Conservation (phyloP, 2,888 invertebrate species). For the Thera obeliscata region DNA sequence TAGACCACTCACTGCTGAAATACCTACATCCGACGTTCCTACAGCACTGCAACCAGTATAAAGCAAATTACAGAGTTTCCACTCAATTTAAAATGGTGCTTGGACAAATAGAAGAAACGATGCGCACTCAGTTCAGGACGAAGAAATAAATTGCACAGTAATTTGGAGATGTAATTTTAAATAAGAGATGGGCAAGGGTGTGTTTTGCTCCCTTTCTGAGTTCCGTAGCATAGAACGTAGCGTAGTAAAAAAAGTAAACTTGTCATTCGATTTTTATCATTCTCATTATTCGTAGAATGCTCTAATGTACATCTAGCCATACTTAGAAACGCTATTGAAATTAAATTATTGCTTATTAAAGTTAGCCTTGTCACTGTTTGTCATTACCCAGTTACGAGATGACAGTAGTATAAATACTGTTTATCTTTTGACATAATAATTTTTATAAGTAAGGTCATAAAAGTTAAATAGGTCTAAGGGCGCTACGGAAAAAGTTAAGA, state of each 20-base stretch:
- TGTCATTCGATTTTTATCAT: neutral
- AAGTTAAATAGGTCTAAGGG: no score
- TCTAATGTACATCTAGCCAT: no score
- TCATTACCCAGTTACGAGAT: no score
- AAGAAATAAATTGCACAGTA: conserved; percentile 41
- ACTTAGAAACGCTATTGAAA: no score
- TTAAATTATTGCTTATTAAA: no score
- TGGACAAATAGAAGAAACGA: conserved; percentile 64
- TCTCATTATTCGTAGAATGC: no score
- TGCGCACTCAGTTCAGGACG: conserved; percentile 55
- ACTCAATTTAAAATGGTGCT: conserved; percentile 65
- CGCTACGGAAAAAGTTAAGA: no score
- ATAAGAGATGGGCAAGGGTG: conserved; percentile 6
- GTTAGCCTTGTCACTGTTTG: no score
- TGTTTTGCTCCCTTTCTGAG: neutral
- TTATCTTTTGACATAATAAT: no score
- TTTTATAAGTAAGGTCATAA: no score
- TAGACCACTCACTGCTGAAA: conserved; percentile 89
- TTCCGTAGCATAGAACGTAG: conserved; percentile 2
- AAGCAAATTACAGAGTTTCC: conserved; percentile 75
- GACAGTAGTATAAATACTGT: no score
- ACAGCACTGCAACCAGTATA: conserved; percentile 86
- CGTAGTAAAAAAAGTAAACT: neutral
- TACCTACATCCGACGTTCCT: conserved; percentile 86
- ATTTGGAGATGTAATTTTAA: conserved; percentile 40